Base-by-base conservation (phyloP, 2,797 vertebrate genomes). In the Myripristis murdjan region DNA sequence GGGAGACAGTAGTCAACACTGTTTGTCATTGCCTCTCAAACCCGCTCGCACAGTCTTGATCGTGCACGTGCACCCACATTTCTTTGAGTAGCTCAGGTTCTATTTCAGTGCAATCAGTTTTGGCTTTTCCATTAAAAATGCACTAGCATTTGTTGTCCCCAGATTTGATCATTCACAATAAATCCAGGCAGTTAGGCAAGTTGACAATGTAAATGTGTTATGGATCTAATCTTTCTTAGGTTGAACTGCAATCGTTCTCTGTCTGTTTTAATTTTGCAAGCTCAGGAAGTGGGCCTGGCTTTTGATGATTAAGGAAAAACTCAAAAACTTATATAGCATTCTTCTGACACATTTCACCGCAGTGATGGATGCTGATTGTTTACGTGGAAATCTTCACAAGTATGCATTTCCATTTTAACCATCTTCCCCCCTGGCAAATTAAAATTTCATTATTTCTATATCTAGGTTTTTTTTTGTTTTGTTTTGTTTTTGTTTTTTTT, bases 1-100 rank as follows among this genome's bases (percentile, higher is more conserved):
- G 72, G 60, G 70, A 87, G 62, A 62, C 75, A 43, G 58, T 87
- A 75, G 75, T 77, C 85, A 89, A 82, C 69, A 69, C 59, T 57
- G 23, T 73, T 85, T 85, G 70, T 82, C 74, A 79, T 65, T 79
- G 76, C 80, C 68, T 73, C 70, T 72, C 62, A 84, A 82, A 77
- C 10, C 22, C 35, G 51, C 41, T 6, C 58, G 37, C 53, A 49
- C 59, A 24, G 14, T 83, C 73, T 60, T 59, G 54, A 72, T 60
- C 59, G 49, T 58, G 49, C 52, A n/a, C n/a, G 16, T 33, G 64
- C 71, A 18, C 58, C 46, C 58, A 41, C 31, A 74, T 35, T 55
- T 69, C 10, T 55, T 48, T 31, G 59, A 77, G 75, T 79, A 58
- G 70, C 73, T 70, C 52, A 23, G 80, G 55, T 82, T 70, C 31